A percentile compares a stretch with the other conserved stretches of the same genome.
Evolutionary conservation across 2,888 invertebrate species (phyloP).

Genomic region (Meteorus cinctellus): DNA sequence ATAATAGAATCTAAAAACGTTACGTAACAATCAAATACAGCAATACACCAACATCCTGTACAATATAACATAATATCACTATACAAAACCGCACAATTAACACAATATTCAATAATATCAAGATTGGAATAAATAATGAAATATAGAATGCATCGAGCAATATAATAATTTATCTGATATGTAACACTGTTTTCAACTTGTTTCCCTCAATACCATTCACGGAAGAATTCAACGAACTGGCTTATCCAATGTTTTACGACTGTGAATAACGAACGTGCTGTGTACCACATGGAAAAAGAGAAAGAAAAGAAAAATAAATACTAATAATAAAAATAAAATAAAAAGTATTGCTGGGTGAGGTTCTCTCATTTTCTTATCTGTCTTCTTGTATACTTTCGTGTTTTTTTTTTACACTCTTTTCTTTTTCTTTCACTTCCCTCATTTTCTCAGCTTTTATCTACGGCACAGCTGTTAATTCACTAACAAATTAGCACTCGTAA

Average conservation of each 20-base stretch:
- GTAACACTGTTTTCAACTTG: constrained; percentile 17
- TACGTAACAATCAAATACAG: too few relatives aligned
- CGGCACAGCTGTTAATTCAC: constrained; percentile 42
- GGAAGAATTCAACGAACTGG: constrained; percentile 20
- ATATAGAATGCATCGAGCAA: neutral
- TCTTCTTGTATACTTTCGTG: constrained; percentile 34
- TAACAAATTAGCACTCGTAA: constrained; percentile 41
- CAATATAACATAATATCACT: too few relatives aligned
- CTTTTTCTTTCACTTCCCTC: constrained; percentile 33
- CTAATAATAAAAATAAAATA: constrained; percentile 15
- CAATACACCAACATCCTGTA: too few relatives aligned
- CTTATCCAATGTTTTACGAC: constrained; percentile 39
- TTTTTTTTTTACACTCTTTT: constrained; percentile 24
- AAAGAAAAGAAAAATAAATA: constrained; percentile 5
- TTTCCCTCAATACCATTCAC: constrained; percentile 18
- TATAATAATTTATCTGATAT: constrained; percentile 18
- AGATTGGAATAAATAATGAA: neutral
- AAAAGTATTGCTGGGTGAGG: neutral
- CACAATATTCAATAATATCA: too few relatives aligned
- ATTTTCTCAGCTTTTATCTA: constrained; percentile 37
- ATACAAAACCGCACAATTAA: too few relatives aligned
- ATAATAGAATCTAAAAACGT: too few relatives aligned
- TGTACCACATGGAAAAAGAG: constrained; percentile 28
- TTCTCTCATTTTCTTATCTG: constrained; percentile 49
- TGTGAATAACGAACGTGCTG: constrained; percentile 36